Conservation (phyloP, 2,888 invertebrate genomes). For the Eupithecia subumbrata region DNA sequence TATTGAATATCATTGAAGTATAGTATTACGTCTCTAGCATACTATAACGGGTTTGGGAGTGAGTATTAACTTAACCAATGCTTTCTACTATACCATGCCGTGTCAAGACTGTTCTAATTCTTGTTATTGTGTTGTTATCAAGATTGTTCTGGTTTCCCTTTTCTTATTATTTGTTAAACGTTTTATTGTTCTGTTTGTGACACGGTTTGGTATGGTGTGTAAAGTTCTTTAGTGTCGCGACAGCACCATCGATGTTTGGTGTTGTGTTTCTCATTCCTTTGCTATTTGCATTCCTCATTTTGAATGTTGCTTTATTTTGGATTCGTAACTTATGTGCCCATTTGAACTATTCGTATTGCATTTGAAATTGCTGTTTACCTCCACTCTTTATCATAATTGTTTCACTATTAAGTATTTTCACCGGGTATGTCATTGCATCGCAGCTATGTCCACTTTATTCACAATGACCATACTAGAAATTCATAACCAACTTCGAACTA, state of each 20-base stretch:
- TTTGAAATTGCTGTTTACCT: neutral
- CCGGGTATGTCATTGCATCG: neutral
- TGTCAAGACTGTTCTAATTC: constrained; percentile 6
- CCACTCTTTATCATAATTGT: neutral
- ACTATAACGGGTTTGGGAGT: constrained; percentile 46
- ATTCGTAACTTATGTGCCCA: neutral
- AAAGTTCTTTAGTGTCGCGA: constrained; percentile 52
- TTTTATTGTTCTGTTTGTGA: neutral
- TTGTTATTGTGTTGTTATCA: neutral
- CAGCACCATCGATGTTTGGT: constrained; percentile 52
- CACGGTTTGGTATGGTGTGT: constrained; percentile 22
- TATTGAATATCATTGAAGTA: constrained; percentile 23
- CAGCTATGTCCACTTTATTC: neutral
- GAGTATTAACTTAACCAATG: constrained; percentile 41
- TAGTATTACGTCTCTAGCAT: constrained; percentile 43
- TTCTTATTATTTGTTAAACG: neutral
- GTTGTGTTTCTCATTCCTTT: constrained; percentile 1
- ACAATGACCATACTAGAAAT: neutral
- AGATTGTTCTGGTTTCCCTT: neutral
- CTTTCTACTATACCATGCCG: constrained; percentile 38
- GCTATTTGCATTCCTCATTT: no score
- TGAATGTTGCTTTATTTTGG: constrained; percentile 4
- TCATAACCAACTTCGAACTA: neutral
- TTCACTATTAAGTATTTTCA: neutral
- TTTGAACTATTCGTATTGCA: neutral